Base-by-base conservation (phyloP, 2,888 invertebrate species). In the Platycheirus rosarum region DNA sequence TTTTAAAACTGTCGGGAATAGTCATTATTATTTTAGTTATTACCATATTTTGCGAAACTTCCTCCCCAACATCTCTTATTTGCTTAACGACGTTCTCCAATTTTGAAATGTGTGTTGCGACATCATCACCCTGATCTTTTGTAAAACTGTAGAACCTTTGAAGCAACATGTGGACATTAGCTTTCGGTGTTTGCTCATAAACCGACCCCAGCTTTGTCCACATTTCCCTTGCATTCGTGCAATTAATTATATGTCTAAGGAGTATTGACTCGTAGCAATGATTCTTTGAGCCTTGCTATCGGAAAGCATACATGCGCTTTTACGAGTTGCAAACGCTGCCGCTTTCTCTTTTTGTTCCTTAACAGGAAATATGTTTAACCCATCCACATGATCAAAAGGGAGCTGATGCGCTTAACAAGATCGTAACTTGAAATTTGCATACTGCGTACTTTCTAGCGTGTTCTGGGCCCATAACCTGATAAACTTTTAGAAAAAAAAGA, bases 81-180 rank as follows among this genome's bases (percentile, higher is more conserved):
- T 16, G 42, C 8, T 13, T 14, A 13, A 14, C 8, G 78, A 57
- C 13, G 84, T 49, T 32, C 69, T 69, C 14, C 40, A 68, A 42
- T 82, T 66, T 37, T n/a, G n/a, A n/a, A n/a, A n/a, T n/a, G n/a
- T n/a, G n/a, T n/a, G n/a, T n/a, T n/a, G n/a, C n/a, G n/a, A 85
- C 78, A 37, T 73, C 20, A 14, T 73, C 78, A 51, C 55, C 49
- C n/a, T 51, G 53, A 49, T 80, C 74, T 44, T 71, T 80, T 42
- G 73, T 69, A 32, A 69, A 80, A 7, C 55, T 35, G 37, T 84
- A 85, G 62, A 84, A 85, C 5, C 85, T 48, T 42, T 88, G 87
- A 42, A 87, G 87, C 1, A 88, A 20, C 13, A 87, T 84, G 79
- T 88, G 86, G 1, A 88, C 66, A 49, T 77, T 87, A 2, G 86